Percentiles rank a stretch among this genome's conserved stretches.
Conservation (phyloP, 1,140 invertebrate species). For the Pantala flavescens region DNA sequence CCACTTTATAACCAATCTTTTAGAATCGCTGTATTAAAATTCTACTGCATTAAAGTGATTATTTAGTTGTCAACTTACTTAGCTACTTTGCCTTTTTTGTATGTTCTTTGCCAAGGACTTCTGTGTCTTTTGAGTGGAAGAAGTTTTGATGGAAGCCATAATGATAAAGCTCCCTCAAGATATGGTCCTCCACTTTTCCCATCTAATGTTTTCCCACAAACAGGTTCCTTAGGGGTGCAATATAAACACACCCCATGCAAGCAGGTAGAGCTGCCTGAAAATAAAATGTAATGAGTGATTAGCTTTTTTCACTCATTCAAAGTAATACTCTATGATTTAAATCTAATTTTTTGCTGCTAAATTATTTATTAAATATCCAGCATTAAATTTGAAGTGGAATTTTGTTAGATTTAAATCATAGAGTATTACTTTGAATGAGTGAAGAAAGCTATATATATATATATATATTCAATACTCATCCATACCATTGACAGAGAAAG, state of each 20-base stretch:
- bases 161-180: constrained; percentile 70
- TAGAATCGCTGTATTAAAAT: too few species aligned
- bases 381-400: too few species aligned
- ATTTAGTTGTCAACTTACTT: constrained; percentile 28
- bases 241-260: constrained; percentile 85
- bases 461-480: not conserved
- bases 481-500: constrained; percentile 33
- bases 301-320: not conserved
- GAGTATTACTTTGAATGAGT: too few species aligned
- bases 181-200: constrained; percentile 35
- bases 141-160: constrained; percentile 59
- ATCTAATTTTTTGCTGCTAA: too few species aligned
- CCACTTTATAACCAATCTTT: too few species aligned
- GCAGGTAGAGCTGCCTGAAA: constrained; percentile 46
- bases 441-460: not conserved
- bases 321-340: too few species aligned
- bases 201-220: constrained; percentile 51
- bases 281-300: not conserved
- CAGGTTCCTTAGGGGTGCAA: constrained; percentile 67
- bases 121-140: constrained; percentile 52
- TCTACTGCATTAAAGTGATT: too few species aligned
- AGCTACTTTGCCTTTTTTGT: constrained; percentile 60
- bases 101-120: constrained; percentile 84
- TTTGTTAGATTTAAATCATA: too few species aligned
- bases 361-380: too few species aligned